Evolutionary conservation across 2,797 vertebrate genomes (phyloP).

Genomic region (Lepus oiostolus): DNA sequence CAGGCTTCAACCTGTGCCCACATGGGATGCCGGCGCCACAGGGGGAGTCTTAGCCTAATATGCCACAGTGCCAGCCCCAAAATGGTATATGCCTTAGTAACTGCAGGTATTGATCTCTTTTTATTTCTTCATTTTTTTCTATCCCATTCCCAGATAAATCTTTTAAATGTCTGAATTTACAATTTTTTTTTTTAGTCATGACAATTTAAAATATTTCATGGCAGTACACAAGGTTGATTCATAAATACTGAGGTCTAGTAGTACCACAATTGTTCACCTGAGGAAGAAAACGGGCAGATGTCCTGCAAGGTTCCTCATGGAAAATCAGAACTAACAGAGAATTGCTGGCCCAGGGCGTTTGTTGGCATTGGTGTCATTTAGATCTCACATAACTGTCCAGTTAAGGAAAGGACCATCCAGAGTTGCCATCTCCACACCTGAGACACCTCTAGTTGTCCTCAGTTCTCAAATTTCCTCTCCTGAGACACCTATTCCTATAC

Average conservation of each 20-base stretch:
- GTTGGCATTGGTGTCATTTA: neutral
- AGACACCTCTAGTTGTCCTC: fast-evolving
- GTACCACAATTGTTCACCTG: neutral
- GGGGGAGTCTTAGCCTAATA: too few relatives aligned
- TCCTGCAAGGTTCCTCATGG: neutral
- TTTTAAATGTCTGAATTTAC: neutral
- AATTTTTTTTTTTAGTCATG: neutral
- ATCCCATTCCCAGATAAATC: neutral
- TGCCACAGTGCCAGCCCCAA: neutral
- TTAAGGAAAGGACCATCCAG: neutral
- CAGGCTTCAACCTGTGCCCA: too few relatives aligned
- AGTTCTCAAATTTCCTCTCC: neutral
- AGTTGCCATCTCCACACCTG: fast-evolving
- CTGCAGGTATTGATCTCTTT: neutral
- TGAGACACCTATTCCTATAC: neutral
- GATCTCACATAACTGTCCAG: fast-evolving
- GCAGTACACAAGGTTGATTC: neutral
- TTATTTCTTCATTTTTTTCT: neutral
- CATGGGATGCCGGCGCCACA: too few relatives aligned
- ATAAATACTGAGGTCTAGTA: neutral
- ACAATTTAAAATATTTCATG: neutral
- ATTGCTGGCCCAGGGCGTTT: neutral
- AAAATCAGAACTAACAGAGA: neutral
- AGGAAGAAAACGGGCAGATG: neutral
- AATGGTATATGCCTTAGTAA: neutral